Conservation (phyloP, 2,888 invertebrate species). For the Pristionchus mayeri region DNA sequence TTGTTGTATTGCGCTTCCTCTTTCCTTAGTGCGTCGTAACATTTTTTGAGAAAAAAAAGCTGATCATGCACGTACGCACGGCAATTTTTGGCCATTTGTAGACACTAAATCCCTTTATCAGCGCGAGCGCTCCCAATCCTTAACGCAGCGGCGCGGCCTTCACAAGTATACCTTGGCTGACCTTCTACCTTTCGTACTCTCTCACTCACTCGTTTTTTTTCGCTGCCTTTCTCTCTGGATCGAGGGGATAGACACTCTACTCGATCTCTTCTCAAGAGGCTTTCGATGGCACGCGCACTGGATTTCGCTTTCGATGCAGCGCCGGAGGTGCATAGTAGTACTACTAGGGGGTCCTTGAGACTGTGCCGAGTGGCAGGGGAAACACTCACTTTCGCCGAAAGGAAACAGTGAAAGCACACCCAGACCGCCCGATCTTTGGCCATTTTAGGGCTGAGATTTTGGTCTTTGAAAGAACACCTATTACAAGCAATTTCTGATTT, state of each 20-base stretch:
- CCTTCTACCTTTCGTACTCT: constrained; percentile 5
- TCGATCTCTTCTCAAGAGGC: constrained; percentile 27
- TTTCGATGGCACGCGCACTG: neutral
- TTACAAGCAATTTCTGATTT: too few species aligned
- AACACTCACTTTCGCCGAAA: constrained; percentile 4
- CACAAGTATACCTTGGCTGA: constrained; percentile 24
- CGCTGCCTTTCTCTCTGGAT: neutral
- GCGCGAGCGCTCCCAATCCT: neutral
- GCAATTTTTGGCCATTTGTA: neutral
- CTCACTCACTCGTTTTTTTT: neutral
- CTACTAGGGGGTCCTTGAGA: neutral
- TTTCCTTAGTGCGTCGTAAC: too few species aligned
- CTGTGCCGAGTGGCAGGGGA: neutral
- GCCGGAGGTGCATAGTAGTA: too few species aligned
- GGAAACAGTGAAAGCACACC: constrained; percentile 1
- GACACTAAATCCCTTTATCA: neutral
- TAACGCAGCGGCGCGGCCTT: constrained; percentile 13
- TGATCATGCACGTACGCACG: neutral
- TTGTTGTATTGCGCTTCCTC: too few species aligned
- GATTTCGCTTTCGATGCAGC: constrained; percentile 30
- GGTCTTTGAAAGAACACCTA: too few species aligned
- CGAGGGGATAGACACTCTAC: neutral
- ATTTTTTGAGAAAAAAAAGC: too few species aligned
- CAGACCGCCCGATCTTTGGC: too few species aligned
- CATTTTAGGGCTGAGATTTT: too few species aligned